These are phyloP conservation scores for Tragelaphus eurycerus DNA, from an alignment of 2,797 vertebrate species.

Conservation along the genomic window DNA sequence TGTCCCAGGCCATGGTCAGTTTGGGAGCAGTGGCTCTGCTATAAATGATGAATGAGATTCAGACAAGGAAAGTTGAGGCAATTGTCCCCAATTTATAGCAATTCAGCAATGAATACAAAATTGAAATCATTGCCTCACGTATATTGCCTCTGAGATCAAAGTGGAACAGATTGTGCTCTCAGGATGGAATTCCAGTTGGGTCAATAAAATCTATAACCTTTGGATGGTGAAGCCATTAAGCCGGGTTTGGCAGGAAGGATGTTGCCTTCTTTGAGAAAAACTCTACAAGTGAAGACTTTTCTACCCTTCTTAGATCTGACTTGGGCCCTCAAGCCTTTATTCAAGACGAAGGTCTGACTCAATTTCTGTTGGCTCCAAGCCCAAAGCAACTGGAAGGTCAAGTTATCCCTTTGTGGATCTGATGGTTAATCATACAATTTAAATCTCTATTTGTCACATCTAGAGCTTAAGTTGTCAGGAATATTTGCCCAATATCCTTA, in stretches of 20 bases:
- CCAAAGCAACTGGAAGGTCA: constrained; percentile 24
- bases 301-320: not conserved
- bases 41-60: not conserved
- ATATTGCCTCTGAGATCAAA: not conserved
- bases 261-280: not conserved
- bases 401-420: not conserved
- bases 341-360: not conserved
- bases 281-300: not conserved
- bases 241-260: not conserved
- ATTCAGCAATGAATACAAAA: not conserved
- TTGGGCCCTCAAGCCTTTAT: not conserved
- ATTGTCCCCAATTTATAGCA: not conserved
- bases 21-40: not conserved
- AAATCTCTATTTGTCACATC: constrained; percentile 50
- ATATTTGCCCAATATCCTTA: constrained; percentile 41
- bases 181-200: not conserved
- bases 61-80: not conserved
- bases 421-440: constrained; percentile 29
- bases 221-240: not conserved
- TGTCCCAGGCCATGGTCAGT: not conserved
- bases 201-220: not conserved
- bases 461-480: constrained; percentile 41
- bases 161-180: not conserved
- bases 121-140: not conserved
- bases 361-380: constrained; percentile 51